These are phyloP conservation scores for Allophyes oxyacanthae DNA, from an alignment of 2,888 invertebrate genomes.

Conservation along the genomic window DNA sequence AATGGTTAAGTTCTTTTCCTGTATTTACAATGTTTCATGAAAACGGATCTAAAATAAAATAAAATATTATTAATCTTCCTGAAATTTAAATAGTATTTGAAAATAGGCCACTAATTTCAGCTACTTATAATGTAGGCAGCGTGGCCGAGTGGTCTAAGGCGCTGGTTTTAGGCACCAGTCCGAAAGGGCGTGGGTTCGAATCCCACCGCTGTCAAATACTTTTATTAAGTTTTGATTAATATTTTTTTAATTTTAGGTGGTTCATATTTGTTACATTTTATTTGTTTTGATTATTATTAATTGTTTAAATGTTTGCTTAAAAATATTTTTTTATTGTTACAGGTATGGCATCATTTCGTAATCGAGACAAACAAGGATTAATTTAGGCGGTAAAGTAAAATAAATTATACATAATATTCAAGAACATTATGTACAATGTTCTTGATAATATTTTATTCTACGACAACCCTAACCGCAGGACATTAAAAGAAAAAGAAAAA, in stretches of 20 bases:
- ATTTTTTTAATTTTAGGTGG: not conserved
- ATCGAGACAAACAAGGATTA: constrained; percentile 8
- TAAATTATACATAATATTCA: constrained; percentile 41
- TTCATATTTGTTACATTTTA: not conserved
- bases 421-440: too few species aligned
- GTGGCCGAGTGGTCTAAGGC: constrained; percentile 93
- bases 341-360: constrained; percentile 42
- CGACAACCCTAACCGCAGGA: constrained; percentile 47
- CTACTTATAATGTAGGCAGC: constrained; percentile 75
- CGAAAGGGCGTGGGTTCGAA: constrained; percentile 93
- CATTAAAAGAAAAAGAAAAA: constrained; percentile 55
- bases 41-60: too few species aligned
- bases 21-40: too few species aligned
- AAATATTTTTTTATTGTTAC: constrained; percentile 35
- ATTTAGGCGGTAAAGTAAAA: constrained; percentile 39
- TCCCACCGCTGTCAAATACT: constrained; percentile 90
- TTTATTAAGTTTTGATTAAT: constrained; percentile 53
- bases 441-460: too few species aligned
- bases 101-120: constrained; percentile 13
- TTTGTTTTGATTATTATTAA: too few species aligned
- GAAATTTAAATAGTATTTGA: not conserved
- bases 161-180: constrained; percentile 93
- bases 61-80: too few species aligned
- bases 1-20: too few species aligned
- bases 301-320: not conserved